Conservation (phyloP, 37 sponge, comb jelly and placozoan genomes). For the Haliclona indistincta region DNA sequence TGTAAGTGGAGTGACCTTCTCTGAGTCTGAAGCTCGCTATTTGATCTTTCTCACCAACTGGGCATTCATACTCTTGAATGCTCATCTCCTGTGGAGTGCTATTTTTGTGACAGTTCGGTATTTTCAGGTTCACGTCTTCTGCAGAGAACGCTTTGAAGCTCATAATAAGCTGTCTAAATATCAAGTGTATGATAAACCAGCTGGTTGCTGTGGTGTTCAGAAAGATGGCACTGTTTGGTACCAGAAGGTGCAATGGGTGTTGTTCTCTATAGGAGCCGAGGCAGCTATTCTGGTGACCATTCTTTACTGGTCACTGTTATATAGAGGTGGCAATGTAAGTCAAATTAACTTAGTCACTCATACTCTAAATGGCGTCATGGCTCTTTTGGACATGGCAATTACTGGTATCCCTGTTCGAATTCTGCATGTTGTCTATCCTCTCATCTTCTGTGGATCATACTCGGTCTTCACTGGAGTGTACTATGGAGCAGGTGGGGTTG, state of each 20-base stretch:
- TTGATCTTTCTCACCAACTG: constrained; percentile 76
- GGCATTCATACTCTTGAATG: constrained; percentile 23
- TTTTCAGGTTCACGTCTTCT: constrained; percentile 13
- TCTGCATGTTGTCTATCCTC: constrained; percentile 26
- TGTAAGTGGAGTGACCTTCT: constrained; percentile 9
- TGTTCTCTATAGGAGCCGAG: constrained; percentile 33
- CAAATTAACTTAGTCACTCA: constrained; percentile 19
- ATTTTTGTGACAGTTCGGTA: constrained; percentile 28
- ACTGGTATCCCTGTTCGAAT: constrained; percentile 28
- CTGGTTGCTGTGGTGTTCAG: constrained; percentile 23
- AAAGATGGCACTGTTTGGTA: constrained; percentile 54
- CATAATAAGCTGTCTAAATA: too few species aligned
- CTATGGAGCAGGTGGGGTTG: constrained; percentile 46
- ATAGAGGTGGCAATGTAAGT: neutral
- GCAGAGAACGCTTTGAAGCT: too few species aligned
- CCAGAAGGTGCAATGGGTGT: constrained; percentile 70
- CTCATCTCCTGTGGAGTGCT: constrained; percentile 52
- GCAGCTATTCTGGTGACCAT: constrained; percentile 24
- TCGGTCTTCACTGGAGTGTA: constrained; percentile 49
- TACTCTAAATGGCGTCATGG: constrained; percentile 35
- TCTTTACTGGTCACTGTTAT: constrained; percentile 68
- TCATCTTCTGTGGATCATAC: constrained; percentile 22
- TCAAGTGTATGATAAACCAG: too few species aligned
- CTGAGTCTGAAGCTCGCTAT: neutral
- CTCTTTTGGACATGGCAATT: constrained; percentile 44